Conservation (phyloP, 2,113 vertebrate genomes). For the Procavia capensis region DNA sequence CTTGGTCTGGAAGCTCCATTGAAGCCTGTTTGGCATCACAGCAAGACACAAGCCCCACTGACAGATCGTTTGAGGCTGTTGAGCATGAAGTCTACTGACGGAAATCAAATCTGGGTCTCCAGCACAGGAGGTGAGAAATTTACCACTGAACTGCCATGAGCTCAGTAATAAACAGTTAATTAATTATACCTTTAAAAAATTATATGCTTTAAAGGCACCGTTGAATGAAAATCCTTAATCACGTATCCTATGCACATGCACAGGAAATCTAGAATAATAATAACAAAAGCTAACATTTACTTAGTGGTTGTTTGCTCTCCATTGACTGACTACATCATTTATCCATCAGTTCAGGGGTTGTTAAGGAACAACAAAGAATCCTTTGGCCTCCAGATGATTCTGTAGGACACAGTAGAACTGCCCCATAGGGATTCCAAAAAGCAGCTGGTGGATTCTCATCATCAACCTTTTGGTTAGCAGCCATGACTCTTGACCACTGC, state of each 20-base stretch:
- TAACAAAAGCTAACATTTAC: neutral
- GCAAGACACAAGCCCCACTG: neutral
- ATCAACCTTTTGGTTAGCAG: too few relatives aligned
- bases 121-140: too few relatives aligned
- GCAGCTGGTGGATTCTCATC: too few relatives aligned
- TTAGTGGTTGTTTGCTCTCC: neutral
- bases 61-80: neutral
- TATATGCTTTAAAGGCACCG: neutral
- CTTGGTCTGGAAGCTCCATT: neutral
- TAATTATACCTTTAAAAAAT: too few relatives aligned
- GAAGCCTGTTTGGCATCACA: neutral
- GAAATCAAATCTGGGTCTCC: too few relatives aligned
- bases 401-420: too few relatives aligned
- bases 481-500: too few relatives aligned
- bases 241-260: neutral
- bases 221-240: neutral
- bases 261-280: neutral
- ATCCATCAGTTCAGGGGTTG: neutral
- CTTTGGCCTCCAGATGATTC: too few relatives aligned
- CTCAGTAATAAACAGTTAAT: too few relatives aligned
- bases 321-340: neutral
- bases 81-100: too few relatives aligned
- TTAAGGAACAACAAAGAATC: neutral
- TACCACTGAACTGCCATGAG: too few relatives aligned
- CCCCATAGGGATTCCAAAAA: too few relatives aligned